These are phyloP conservation scores for Cosmopolites sordidus DNA, from an alignment of 2,888 invertebrate genomes.

Conservation along the genomic window DNA sequence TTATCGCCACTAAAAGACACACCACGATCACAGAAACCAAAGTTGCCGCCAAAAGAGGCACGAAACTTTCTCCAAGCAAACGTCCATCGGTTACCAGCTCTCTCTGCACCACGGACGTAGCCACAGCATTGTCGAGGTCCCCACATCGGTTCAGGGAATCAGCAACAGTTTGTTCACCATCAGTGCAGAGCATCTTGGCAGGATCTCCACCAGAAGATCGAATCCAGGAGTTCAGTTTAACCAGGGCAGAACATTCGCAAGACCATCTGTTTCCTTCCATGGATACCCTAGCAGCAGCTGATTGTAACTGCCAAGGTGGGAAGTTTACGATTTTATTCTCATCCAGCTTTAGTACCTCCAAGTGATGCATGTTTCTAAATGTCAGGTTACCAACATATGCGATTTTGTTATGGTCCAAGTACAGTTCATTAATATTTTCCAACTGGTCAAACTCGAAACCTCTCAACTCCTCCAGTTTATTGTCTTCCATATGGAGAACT, in stretches of 20 bases:
- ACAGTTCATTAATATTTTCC: conserved; percentile 68
- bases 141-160: conserved; percentile 58
- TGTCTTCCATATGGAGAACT: conserved; percentile 73
- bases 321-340: conserved; percentile 75
- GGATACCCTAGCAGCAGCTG: conserved; percentile 58
- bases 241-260: conserved; percentile 72
- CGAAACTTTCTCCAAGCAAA: conserved; percentile 63
- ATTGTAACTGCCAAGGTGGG: conserved; percentile 61
- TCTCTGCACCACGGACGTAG: conserved; percentile 53
- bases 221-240: conserved; percentile 66
- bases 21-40: conserved; percentile 66
- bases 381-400: conserved; percentile 70
- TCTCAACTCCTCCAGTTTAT: conserved; percentile 64
- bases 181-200: conserved; percentile 63
- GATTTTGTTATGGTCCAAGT: conserved; percentile 73
- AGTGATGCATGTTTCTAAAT: conserved; percentile 66
- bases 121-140: conserved; percentile 64
- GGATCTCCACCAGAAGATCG: conserved; percentile 63
- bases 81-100: conserved; percentile 59
- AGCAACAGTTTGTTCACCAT: conserved; percentile 48
- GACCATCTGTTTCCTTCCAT: conserved; percentile 79
- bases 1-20: conserved; percentile 63
- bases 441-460: conserved; percentile 77
- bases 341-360: conserved; percentile 70
- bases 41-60: conserved; percentile 69